Percentiles rank a stretch among this genome's conserved stretches.
Evolutionary conservation across 2,888 invertebrate genomes (phyloP).

Genomic region (Elysia crispata): DNA sequence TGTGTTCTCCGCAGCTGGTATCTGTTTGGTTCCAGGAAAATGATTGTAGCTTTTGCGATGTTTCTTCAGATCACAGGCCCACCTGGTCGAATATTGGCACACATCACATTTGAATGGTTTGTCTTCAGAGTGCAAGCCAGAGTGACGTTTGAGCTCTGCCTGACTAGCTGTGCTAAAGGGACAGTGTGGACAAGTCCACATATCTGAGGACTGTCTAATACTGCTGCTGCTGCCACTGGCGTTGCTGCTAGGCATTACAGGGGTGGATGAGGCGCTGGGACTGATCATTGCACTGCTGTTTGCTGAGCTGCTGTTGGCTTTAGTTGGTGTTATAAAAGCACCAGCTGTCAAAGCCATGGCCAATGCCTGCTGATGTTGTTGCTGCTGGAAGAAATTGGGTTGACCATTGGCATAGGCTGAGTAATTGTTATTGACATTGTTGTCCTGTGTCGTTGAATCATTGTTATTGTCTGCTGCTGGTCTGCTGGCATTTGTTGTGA

Average conservation of each 20-base stretch:
- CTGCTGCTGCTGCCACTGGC: constrained; percentile 12
- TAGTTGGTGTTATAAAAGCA: not conserved
- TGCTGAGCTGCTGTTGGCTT: not conserved
- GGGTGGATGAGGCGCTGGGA: not conserved
- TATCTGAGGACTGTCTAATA: constrained; percentile 27
- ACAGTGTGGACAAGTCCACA: constrained; percentile 69
- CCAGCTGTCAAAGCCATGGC: not conserved
- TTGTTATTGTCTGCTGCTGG: constrained; percentile 14
- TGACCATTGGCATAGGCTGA: constrained; percentile 20
- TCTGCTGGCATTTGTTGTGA: constrained; percentile 13
- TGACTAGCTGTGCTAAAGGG: constrained; percentile 73
- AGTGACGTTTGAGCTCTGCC: constrained; percentile 74
- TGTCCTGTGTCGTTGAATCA: constrained; percentile 20
- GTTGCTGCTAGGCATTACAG: constrained; percentile 2
- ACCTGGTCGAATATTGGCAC: constrained; percentile 74
- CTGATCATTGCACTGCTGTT: constrained; percentile 1
- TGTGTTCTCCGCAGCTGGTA: constrained; percentile 47
- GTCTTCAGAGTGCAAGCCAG: constrained; percentile 73
- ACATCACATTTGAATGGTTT: constrained; percentile 73
- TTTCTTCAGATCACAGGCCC: constrained; percentile 77
- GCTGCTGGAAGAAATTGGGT: constrained; percentile 9
- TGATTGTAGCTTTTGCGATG: constrained; percentile 74
- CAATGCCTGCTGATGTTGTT: not conserved
- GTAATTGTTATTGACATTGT: constrained; percentile 37
- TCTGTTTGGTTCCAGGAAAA: constrained; percentile 43